These are phyloP conservation scores for Xiphophorus birchmanni DNA, from an alignment of 2,797 vertebrate genomes.

Conservation along the genomic window DNA sequence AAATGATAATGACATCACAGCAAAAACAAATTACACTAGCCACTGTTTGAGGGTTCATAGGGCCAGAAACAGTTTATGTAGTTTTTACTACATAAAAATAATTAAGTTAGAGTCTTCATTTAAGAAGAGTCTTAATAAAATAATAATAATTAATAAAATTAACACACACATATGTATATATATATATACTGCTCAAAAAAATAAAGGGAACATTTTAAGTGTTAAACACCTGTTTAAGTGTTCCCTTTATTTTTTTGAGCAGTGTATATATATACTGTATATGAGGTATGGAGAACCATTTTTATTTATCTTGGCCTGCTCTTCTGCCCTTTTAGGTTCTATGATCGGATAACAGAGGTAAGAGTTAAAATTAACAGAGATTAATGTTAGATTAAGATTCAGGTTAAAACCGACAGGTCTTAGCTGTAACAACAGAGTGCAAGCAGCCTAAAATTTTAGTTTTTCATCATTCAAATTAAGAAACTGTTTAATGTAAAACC, in stretches of 20 bases:
- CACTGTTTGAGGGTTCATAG: not conserved
- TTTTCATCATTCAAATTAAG: conserved; percentile 28
- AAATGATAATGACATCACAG: not conserved
- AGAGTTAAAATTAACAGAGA: not conserved
- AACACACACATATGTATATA: not conserved
- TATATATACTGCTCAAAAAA: too few species aligned
- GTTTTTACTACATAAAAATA: not conserved
- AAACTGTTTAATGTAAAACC: conserved; percentile 46
- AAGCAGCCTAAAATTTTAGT: conserved; percentile 20
- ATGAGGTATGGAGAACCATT: not conserved
- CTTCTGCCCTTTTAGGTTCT: not conserved
- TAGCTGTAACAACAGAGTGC: conserved; percentile 42
- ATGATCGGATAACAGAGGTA: not conserved
- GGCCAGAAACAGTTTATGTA: not conserved
- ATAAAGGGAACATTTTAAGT: too few species aligned
- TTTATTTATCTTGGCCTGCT: conserved; percentile 13
- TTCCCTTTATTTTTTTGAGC: too few species aligned
- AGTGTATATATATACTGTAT: too few species aligned
- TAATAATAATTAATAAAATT: not conserved
- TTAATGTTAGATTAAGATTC: conserved; percentile 14
- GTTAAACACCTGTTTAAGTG: too few species aligned
- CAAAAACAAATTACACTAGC: not conserved
- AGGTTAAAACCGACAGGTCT: conserved; percentile 19
- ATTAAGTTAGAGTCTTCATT: too few species aligned
- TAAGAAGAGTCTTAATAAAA: too few species aligned